These are phyloP conservation scores for Novumbra hubbsi DNA, from an alignment of 2,797 vertebrate genomes.

Conservation along the genomic window DNA sequence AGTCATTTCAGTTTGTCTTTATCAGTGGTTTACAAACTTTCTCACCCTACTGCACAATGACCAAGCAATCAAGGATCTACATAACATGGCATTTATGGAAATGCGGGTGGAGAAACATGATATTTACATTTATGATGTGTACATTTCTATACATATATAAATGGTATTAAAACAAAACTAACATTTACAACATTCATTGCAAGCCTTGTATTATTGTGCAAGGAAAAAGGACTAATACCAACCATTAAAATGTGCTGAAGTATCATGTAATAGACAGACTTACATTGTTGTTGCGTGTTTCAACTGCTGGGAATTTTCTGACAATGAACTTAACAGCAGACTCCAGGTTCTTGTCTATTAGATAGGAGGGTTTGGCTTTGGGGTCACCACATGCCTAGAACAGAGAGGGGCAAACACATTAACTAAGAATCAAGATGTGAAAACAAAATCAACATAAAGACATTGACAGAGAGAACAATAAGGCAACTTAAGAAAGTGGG, in stretches of 20 bases:
- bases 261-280: conserved; percentile 68
- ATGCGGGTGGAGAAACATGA: neutral
- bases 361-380: conserved; percentile 98
- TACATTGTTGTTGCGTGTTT: conserved; percentile 98
- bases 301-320: conserved; percentile 96
- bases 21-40: no score
- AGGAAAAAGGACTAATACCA: neutral
- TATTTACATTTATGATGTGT: conserved; percentile 31
- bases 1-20: no score
- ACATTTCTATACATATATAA: conserved; percentile 79
- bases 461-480: neutral
- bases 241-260: neutral
- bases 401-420: conserved; percentile 31
- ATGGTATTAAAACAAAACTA: neutral
- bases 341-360: conserved; percentile 98
- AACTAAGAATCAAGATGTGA: neutral
- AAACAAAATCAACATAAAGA: conserved; percentile 2
- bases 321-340: conserved; percentile 99
- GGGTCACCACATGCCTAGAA: conserved; percentile 95
- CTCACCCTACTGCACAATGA: no score
- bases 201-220: neutral
- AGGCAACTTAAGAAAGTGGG: neutral
- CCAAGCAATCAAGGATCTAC: neutral
- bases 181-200: neutral
- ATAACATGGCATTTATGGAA: neutral